Evolutionary conservation across 2,113 vertebrate genomes (phyloP), one percentile per base, ranked within the genome.

Genomic region (Hippocampus comes): DNA sequence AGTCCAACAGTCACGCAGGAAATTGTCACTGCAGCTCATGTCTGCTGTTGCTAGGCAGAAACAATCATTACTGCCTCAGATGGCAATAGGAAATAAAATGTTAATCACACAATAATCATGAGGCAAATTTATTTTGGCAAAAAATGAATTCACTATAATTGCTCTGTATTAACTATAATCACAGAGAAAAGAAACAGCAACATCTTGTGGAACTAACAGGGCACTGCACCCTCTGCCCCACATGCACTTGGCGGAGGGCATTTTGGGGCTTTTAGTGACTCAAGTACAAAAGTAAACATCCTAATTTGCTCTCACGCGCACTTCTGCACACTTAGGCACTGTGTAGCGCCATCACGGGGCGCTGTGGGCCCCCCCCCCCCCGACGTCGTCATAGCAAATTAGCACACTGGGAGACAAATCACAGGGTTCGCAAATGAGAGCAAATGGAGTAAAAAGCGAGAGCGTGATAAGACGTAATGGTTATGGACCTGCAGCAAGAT

Each of bases 281-380:
- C 85, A 86, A 83, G 78, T 87, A 15, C 43, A 87, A 90, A 89
- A 84, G 79, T 83, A 83, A 87, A 89, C 87, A 90, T 87, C 89
- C 89, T 89, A 91, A 90, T 89, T 85, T 88, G 85, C 87, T 85
- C 78, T 88, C 75, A 71, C 41, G 73, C 60, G 63, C 68, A 74
- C 46, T 48, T 34, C 20, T 70, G 64, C 76, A 55, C 49, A 48
- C 68, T 67, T 43, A 46, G 43, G 43, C 12, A 15, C 43, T 46
- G 10, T 10, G 71, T 75, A 78, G 71, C 76, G 79, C 42, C 67
- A 63, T 63, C 61, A 41, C 9, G 9, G 30, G 30, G 30, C 34
- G 30, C 38, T 20, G 77, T 69, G 72, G 70, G 68, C 69, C 63
- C 70, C 71, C 59, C 84, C 77, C 23, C n/a, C 42, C 65, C 84